phyloP scores from a whole-genome alignment of 2,113 vertebrate species.

The Elachura formosa region DNA sequence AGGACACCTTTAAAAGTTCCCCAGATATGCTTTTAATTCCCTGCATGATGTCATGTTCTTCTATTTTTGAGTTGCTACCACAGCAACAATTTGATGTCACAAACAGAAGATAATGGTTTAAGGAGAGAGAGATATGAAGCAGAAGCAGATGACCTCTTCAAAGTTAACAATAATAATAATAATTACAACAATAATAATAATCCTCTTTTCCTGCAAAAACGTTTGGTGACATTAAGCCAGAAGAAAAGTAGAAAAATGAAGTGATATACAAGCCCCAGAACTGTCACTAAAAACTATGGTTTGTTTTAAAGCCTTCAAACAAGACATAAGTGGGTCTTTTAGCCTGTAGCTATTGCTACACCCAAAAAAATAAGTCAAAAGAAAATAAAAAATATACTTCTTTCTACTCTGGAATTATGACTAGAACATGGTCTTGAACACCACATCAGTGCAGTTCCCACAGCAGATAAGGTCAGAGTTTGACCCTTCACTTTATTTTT shows the following conservation, averaged over 20 bases:
- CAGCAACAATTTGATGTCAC: neutral
- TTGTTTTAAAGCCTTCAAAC: neutral
- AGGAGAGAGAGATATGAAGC: neutral
- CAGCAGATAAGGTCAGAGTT: conserved; percentile 43
- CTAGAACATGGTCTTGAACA: neutral
- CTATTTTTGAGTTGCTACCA: neutral
- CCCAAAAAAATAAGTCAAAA: neutral
- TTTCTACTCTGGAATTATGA: neutral
- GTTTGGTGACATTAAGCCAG: neutral
- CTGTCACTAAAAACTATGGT: neutral
- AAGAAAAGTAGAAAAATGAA: neutral
- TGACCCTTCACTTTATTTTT: conserved; percentile 56
- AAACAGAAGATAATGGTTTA: neutral
- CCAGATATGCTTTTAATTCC: neutral
- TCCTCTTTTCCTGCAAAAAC: neutral
- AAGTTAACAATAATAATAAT: neutral
- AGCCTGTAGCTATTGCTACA: neutral
- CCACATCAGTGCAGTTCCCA: conserved; percentile 27
- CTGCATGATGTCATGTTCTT: neutral
- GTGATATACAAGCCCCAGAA: neutral
- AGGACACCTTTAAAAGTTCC: neutral
- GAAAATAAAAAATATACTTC: neutral
- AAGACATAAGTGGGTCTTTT: neutral
- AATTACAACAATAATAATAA: neutral
- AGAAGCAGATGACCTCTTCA: neutral